Percentiles rank a stretch among this genome's conserved stretches.
Evolutionary conservation across 2,888 invertebrate species (phyloP).

Genomic region (Stenichneumon culpator): DNA sequence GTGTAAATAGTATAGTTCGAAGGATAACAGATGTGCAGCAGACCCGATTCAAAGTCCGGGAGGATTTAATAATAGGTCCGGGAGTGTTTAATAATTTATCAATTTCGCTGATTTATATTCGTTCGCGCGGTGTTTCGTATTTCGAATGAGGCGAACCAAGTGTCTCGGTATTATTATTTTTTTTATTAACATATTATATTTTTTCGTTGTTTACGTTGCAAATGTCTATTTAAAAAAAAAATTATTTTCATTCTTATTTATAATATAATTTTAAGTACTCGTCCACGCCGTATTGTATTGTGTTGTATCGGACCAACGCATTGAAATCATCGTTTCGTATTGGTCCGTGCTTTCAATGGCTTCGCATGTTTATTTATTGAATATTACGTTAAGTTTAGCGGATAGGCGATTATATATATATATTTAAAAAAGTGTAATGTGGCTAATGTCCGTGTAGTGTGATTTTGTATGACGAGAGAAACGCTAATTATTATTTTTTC

Average conservation of each 20-base stretch:
- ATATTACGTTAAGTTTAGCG: constrained; percentile 17
- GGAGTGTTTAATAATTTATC: constrained; percentile 29
- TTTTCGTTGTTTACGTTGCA: constrained; percentile 44
- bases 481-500: constrained; percentile 19
- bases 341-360: constrained; percentile 19
- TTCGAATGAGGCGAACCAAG: neutral
- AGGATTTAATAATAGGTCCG: neutral
- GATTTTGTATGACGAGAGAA: constrained; percentile 22
- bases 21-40: constrained; percentile 39
- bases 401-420: constrained; percentile 24
- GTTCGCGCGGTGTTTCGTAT: constrained; percentile 19
- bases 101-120: constrained; percentile 15
- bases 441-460: constrained; percentile 29
- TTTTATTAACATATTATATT: constrained; percentile 39
- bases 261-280: constrained; percentile 38
- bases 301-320: neutral
- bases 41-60: neutral
- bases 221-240: constrained; percentile 30
- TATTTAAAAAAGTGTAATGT: constrained; percentile 17
- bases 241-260: constrained; percentile 39
- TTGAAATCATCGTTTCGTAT: constrained; percentile 25
- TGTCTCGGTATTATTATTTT: constrained; percentile 22
- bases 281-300: constrained; percentile 16
- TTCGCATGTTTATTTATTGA: constrained; percentile 39
- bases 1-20: constrained; percentile 50